These are phyloP conservation scores for Pissodes strobi DNA, from an alignment of 1,140 invertebrate genomes.

Conservation along the genomic window DNA sequence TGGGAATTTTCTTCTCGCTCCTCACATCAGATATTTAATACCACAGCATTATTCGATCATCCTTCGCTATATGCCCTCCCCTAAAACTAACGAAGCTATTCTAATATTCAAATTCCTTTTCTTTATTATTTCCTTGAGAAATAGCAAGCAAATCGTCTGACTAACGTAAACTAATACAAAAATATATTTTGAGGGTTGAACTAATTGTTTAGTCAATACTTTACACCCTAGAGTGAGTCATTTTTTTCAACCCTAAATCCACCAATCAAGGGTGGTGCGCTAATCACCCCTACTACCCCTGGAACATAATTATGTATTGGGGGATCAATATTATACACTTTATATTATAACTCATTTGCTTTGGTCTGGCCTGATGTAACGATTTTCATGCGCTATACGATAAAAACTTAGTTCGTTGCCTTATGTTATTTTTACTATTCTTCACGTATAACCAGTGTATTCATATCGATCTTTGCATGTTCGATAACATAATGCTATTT, in stretches of 20 bases:
- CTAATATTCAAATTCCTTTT: too few relatives aligned
- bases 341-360: conserved; percentile 30
- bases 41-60: too few relatives aligned
- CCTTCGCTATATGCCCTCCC: too few relatives aligned
- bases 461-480: too few relatives aligned
- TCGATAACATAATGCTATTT: too few relatives aligned
- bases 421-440: too few relatives aligned
- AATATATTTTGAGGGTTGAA: conserved; percentile 48
- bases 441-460: too few relatives aligned
- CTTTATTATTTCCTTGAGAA: background rate
- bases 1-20: too few relatives aligned
- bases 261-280: conserved; percentile 53
- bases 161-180: conserved; percentile 40
- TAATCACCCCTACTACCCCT: conserved; percentile 54
- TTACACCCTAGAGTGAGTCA: conserved; percentile 58
- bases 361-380: conserved; percentile 20
- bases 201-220: conserved; percentile 59
- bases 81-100: background rate
- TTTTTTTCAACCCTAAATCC: conserved; percentile 56
- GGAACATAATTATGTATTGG: conserved; percentile 57
- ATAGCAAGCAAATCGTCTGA: background rate
- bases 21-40: too few relatives aligned
- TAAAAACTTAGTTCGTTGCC: too few relatives aligned
- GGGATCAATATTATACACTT: conserved; percentile 55
- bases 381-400: too few relatives aligned